Conservation (phyloP, 2,797 vertebrate genomes). For the Heteromormyrus szaboi region DNA sequence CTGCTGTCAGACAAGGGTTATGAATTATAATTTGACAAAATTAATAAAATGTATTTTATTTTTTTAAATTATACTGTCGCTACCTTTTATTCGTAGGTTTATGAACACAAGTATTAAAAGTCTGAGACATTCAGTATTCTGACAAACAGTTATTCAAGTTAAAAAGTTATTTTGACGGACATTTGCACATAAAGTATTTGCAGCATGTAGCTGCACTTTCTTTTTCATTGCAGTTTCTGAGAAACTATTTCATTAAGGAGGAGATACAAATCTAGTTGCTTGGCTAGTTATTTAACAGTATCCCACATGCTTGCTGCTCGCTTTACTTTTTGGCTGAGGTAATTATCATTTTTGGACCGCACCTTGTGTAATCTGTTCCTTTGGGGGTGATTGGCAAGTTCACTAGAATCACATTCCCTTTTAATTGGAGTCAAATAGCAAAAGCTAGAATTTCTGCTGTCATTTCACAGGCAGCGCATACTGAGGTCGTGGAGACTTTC, state of each 20-base stretch:
- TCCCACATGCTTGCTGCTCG: not conserved
- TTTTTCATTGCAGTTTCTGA: not conserved
- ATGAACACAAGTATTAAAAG: not conserved
- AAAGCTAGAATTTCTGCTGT: not conserved
- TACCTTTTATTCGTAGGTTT: not conserved
- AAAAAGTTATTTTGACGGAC: not conserved
- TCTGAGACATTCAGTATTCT: not conserved
- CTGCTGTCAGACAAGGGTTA: not conserved
- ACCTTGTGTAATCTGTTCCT: not conserved
- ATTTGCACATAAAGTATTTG: not conserved
- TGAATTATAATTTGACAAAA: not conserved
- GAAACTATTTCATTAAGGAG: not conserved
- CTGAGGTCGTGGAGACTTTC: not conserved
- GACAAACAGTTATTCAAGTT: not conserved
- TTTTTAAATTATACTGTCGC: not conserved
- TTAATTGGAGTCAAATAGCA: not conserved
- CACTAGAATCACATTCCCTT: not conserved
- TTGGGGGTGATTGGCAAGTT: not conserved
- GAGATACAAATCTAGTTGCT: not conserved
- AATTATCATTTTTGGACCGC: not conserved
- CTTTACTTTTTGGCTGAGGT: not conserved
- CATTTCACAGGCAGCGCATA: not conserved
- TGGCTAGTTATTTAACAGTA: not conserved
- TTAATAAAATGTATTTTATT: not conserved
- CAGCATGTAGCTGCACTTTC: not conserved